phyloP scores from a whole-genome alignment of 2,113 vertebrate genomes.

The Callionymus lyra region DNA sequence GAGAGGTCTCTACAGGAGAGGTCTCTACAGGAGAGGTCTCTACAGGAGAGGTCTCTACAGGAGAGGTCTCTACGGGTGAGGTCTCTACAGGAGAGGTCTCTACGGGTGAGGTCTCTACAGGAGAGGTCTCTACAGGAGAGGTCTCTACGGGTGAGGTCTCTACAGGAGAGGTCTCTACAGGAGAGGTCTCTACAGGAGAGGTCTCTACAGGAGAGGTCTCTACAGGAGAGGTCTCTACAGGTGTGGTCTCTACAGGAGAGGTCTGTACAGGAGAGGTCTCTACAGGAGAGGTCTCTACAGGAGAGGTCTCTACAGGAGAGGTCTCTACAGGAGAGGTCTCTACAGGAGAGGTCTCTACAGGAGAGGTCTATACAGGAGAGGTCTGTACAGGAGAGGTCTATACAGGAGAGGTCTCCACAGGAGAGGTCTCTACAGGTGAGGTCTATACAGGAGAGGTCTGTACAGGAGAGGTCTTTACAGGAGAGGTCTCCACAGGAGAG shows the following conservation, averaged over 20 bases:
- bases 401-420: conserved; percentile 12
- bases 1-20: conserved; percentile 10
- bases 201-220: conserved; percentile 13
- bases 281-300: conserved; percentile 5
- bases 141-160: conserved; percentile 2
- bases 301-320: conserved; percentile 4
- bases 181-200: neutral
- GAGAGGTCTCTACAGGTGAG: neutral
- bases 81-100: conserved; percentile 1
- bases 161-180: conserved; percentile 12
- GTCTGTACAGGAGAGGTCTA: neutral
- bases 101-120: conserved; percentile 6
- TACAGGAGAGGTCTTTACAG: neutral
- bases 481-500: conserved; percentile 10
- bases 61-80: too few species aligned
- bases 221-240: conserved; percentile 1
- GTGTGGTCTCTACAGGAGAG: too few species aligned
- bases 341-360: conserved; percentile 12
- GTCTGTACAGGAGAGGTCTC: conserved; percentile 2
- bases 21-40: conserved; percentile 2
- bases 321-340: conserved; percentile 1
- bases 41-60: conserved; percentile 5
- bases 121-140: conserved; percentile 4
- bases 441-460: conserved; percentile 13
- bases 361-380: conserved; percentile 1